phyloP scores from a whole-genome alignment of 2,113 vertebrate genomes.

The Nipponia nippon region DNA sequence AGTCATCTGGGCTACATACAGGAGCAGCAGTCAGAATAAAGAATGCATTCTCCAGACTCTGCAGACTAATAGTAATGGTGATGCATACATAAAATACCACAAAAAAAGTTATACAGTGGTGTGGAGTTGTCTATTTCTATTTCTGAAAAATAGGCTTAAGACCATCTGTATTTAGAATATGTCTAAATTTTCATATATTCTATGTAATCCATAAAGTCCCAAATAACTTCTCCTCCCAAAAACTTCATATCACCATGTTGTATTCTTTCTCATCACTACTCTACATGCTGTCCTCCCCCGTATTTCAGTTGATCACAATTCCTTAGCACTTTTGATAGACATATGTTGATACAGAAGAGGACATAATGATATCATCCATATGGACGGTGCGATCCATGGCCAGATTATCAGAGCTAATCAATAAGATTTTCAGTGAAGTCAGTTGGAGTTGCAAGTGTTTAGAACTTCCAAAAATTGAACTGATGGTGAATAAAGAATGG shows the following conservation, averaged over 20 bases:
- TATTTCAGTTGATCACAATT: constrained; percentile 6
- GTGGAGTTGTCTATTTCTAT: not conserved
- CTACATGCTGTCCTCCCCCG: not conserved
- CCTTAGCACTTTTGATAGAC: constrained; percentile 27
- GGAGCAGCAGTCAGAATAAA: not conserved
- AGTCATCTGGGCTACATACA: not conserved
- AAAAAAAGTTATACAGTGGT: not conserved
- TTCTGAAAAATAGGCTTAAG: not conserved
- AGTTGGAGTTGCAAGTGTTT: not conserved
- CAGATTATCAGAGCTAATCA: constrained; percentile 28
- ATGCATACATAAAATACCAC: not conserved
- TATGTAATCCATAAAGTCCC: not conserved
- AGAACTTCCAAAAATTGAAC: not conserved
- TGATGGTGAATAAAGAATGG: not conserved
- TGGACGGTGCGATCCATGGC: not conserved
- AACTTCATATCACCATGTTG: not conserved
- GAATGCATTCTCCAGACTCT: not conserved
- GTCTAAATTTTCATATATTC: not conserved
- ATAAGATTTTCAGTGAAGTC: not conserved
- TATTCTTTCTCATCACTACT: not conserved
- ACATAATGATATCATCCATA: not conserved
- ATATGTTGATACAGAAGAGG: constrained; percentile 18
- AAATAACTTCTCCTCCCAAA: not conserved
- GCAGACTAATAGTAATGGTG: not conserved
- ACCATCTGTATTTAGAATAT: not conserved